These are phyloP conservation scores for Naso thynnoides DNA, from an alignment of 2,797 vertebrate genomes.

Conservation along the genomic window DNA sequence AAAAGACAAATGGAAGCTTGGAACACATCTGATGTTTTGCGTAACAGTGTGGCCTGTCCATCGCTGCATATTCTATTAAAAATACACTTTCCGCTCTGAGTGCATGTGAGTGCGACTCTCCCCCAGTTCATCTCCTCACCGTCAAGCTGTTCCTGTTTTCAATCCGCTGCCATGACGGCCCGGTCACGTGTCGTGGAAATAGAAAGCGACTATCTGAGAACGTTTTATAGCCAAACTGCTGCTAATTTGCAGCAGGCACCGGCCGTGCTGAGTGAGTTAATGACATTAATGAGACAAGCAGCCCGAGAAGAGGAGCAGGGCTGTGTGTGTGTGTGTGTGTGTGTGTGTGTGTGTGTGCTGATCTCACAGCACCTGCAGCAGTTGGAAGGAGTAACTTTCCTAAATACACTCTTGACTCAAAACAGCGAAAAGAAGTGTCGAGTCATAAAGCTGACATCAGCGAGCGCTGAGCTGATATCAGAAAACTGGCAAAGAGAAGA, in stretches of 20 bases:
- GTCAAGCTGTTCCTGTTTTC: neutral
- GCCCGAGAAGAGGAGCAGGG: neutral
- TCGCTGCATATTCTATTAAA: neutral
- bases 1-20: neutral
- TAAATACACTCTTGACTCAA: slow-evolving; percentile 27
- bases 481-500: neutral
- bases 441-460: slow-evolving; percentile 12
- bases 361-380: slow-evolving; percentile 42
- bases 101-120: neutral
- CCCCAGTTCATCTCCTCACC: neutral
- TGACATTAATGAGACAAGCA: slow-evolving; percentile 26
- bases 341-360: neutral
- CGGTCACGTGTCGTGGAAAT: slow-evolving; percentile 13
- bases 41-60: neutral
- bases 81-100: neutral
- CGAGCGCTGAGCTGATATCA: rapidly evolving
- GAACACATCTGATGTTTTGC: neutral
- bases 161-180: neutral
- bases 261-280: slow-evolving; percentile 33
- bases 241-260: slow-evolving; percentile 52
- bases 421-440: neutral
- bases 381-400: slow-evolving; percentile 32
- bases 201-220: slow-evolving; percentile 11
- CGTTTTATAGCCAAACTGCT: slow-evolving; percentile 15
- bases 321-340: neutral